Percentiles rank a stretch among this genome's conserved stretches.
Conservation (phyloP, 1,140 invertebrate genomes). For the Psilanteris sp. region DNA sequence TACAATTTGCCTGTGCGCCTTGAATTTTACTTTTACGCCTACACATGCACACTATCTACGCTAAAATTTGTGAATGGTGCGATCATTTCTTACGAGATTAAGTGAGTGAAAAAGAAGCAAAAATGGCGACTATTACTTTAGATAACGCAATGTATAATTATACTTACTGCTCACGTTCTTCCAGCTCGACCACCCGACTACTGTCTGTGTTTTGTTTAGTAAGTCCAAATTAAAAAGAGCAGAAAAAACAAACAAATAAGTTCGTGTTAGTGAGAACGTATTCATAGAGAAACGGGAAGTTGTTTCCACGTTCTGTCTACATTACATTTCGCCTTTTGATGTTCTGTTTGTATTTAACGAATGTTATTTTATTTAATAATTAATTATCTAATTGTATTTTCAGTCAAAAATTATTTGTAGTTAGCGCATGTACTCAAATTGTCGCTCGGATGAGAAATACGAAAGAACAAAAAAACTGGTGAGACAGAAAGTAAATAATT, state of each 20-base stretch:
- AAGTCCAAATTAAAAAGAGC: slow-evolving; percentile 79
- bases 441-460: too few relatives aligned
- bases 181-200: slow-evolving; percentile 87
- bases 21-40: slow-evolving; percentile 19
- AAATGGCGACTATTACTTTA: slow-evolving; percentile 35
- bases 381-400: too few relatives aligned
- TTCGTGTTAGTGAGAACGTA: slow-evolving; percentile 74
- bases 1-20: slow-evolving; percentile 37
- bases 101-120: slow-evolving; percentile 2
- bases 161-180: slow-evolving; percentile 92
- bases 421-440: too few relatives aligned
- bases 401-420: too few relatives aligned
- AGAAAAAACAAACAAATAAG: slow-evolving; percentile 79
- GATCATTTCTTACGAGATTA: slow-evolving; percentile 34
- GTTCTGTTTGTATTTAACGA: too few relatives aligned
- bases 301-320: slow-evolving; percentile 1
- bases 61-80: slow-evolving; percentile 34
- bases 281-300: slow-evolving; percentile 15
- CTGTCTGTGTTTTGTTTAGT: slow-evolving; percentile 84
- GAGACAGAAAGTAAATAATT: too few relatives aligned
- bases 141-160: slow-evolving; percentile 64
- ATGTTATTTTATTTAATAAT: too few relatives aligned
- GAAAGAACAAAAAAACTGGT: too few relatives aligned
- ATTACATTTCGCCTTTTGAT: neutral
- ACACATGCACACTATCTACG: slow-evolving; percentile 10